A percentile compares a stretch with the other conserved stretches of the same genome.
Evolutionary conservation across 1,140 invertebrate genomes (phyloP).

Genomic region (Ceratitis capitata): DNA sequence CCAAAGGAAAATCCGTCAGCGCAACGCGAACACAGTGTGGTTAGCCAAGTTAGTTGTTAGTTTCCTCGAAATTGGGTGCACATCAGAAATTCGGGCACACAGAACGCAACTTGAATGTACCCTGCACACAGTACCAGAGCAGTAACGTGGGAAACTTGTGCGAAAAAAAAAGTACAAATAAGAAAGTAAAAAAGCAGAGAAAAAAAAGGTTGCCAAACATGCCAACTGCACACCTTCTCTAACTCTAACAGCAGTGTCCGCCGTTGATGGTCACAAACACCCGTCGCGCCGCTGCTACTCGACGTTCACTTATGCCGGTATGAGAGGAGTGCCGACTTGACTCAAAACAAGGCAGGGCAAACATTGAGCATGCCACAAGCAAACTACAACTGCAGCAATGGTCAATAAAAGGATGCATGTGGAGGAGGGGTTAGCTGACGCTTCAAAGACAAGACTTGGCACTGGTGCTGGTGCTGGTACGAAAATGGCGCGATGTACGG

Average conservation of each 20-base stretch:
- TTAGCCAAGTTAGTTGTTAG: not conserved
- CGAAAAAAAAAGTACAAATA: not conserved
- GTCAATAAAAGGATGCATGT: not conserved
- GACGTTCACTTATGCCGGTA: not conserved
- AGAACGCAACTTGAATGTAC: not conserved
- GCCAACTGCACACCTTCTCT: conserved; percentile 11
- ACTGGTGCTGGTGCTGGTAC: not conserved
- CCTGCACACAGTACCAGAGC: not conserved
- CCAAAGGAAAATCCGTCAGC: not conserved
- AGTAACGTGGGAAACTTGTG: not conserved
- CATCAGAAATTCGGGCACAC: not conserved
- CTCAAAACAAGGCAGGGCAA: conserved; percentile 1
- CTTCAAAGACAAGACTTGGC: conserved; percentile 24
- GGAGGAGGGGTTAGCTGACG: not conserved
- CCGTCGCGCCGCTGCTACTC: not conserved
- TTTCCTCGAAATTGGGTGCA: not conserved
- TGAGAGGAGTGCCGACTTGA: not conserved
- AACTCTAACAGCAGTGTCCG: not conserved
- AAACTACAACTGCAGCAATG: not conserved
- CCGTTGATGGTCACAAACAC: not conserved
- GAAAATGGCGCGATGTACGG: not conserved
- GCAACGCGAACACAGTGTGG: not conserved
- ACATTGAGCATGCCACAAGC: conserved; percentile 20
- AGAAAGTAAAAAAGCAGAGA: not conserved
- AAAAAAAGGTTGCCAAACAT: conserved; percentile 34